Base-by-base conservation (phyloP, 2,113 vertebrate species). In the Edolisoma coerulescens region DNA sequence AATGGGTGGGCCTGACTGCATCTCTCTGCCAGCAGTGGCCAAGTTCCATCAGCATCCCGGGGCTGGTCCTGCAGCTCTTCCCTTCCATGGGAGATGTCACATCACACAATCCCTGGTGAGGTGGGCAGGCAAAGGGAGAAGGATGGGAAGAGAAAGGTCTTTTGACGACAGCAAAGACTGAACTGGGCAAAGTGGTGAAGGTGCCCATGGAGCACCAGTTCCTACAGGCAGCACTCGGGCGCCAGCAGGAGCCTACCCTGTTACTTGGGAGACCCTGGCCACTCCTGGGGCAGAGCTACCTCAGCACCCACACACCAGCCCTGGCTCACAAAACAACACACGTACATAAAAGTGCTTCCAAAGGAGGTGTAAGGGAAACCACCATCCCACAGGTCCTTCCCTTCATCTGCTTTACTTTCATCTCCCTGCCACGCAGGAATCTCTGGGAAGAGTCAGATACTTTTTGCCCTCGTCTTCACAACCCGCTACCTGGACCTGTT, bases 371-470 rank as follows among this genome's bases (percentile, higher is more conserved):
- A 24, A 74, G 41, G 49, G 63, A 77, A 77, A 33, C 15, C 33
- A 44, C 42, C 39, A n/a, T 24, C 59, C 32, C 28, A 77, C 15
- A 9, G 9, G 7, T 26, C 33, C 5, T 41, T 76, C 44, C 54
- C 50, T 60, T 71, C 71, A 35, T 26, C 57, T 45, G 26, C 30
- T 42, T 76, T 50, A 28, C 35, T 64, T 81, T 95, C 61, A 27
- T 83, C 37, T 86, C 50, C 27, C 73, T 45, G 35, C 42, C 26
- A 30, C 0, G 1, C 87, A 98, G 98, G 98, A 59, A 98, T 98
- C 95, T 98, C 98, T 7, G 98, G 98, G 90, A 98, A 98, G 85
- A 98, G 98, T 83, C 98, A 98, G 96, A 95, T 98, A 59, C 98
- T 98, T 41, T 98, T 98, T 0, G 97, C 98, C 19, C 87, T 98